Percentiles rank a stretch among this genome's conserved stretches.
Evolutionary conservation across 2,888 invertebrate genomes (phyloP).

Genomic region (Scrobipalpa costella): DNA sequence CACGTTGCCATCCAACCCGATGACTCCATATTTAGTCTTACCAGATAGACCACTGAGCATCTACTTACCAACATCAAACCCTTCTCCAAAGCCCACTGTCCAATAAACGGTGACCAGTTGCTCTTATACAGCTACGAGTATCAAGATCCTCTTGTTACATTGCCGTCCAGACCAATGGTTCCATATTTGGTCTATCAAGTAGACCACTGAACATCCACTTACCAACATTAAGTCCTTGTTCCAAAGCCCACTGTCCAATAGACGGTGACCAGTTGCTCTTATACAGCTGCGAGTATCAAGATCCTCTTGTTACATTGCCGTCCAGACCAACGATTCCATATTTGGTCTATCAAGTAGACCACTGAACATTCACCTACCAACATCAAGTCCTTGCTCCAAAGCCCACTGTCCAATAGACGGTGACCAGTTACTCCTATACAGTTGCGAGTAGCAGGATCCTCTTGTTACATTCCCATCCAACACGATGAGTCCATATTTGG

Average conservation of each 20-base stretch:
- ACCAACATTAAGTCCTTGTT: constrained; percentile 66
- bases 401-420: constrained; percentile 86
- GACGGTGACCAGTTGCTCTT: background rate
- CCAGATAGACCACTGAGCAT: too few species aligned
- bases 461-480: constrained; percentile 84
- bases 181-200: constrained; percentile 85
- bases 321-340: background rate
- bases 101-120: constrained; percentile 84
- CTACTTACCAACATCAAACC: constrained; percentile 54
- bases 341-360: too few species aligned
- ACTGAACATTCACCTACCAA: constrained; percentile 34
- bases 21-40: constrained; percentile 84
- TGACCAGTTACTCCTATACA: constrained; percentile 79
- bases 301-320: background rate
- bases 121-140: constrained; percentile 76
- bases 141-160: constrained; percentile 84
- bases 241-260: constrained; percentile 81
- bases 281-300: too few species aligned
- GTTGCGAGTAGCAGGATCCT: constrained; percentile 83
- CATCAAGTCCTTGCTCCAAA: constrained; percentile 72
- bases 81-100: constrained; percentile 83
- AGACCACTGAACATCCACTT: constrained; percentile 47
- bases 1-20: constrained; percentile 86
- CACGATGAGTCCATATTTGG: constrained; percentile 84
- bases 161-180: constrained; percentile 85